Conservation (phyloP, 2,797 vertebrate genomes). For the Myripristis jacobus region DNA sequence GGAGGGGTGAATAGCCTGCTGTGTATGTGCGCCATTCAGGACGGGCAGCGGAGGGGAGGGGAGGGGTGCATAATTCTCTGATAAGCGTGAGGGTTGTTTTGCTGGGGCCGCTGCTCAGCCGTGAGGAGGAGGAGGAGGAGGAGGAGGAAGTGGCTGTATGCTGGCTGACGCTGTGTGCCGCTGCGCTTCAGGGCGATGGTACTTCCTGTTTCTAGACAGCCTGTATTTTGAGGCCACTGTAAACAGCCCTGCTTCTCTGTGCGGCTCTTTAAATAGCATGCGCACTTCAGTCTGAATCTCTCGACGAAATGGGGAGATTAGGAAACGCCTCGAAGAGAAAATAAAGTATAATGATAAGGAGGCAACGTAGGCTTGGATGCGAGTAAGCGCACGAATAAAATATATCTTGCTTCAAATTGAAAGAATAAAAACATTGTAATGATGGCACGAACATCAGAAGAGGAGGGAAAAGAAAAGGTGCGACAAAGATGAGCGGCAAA, state of each 20-base stretch:
- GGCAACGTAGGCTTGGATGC: background rate
- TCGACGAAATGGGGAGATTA: constrained; percentile 56
- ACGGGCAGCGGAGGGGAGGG: constrained; percentile 51
- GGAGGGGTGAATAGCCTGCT: constrained; percentile 79
- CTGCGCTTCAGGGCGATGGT: constrained; percentile 67
- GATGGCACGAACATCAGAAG: constrained; percentile 35
- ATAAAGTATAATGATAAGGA: constrained; percentile 1
- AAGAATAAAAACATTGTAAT: constrained; percentile 30
- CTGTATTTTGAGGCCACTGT: constrained; percentile 74
- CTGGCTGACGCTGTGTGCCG: constrained; percentile 64
- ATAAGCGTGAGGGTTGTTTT: constrained; percentile 84
- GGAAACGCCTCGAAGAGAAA: constrained; percentile 2
- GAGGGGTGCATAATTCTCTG: constrained; percentile 78
- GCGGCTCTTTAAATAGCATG: constrained; percentile 79
- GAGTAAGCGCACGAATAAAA: constrained; percentile 3
- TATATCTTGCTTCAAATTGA: constrained; percentile 27
- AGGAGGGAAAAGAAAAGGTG: constrained; percentile 9
- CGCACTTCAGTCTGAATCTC: constrained; percentile 62
- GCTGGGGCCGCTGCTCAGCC: constrained; percentile 68
- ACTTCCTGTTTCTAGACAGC: constrained; percentile 82
- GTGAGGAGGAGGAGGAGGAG: constrained; percentile 58
- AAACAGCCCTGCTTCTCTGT: constrained; percentile 70
- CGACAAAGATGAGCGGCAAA: background rate
- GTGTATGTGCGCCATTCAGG: constrained; percentile 80
- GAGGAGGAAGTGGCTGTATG: constrained; percentile 70